Conservation (phyloP, 2,888 invertebrate genomes). For the Neelides folsomi region DNA sequence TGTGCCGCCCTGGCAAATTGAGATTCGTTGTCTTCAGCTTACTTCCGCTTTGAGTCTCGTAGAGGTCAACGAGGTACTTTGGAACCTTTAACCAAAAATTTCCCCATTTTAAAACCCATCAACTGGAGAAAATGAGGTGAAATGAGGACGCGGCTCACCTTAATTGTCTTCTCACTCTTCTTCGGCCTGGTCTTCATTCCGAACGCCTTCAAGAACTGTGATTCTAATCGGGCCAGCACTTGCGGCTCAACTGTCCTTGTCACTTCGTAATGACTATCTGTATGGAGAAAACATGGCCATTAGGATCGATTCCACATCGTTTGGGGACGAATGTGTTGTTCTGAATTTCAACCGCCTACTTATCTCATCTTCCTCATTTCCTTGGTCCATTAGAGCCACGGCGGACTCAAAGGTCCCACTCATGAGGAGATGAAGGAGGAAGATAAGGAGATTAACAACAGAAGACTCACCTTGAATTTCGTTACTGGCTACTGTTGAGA, state of each 20-base stretch:
- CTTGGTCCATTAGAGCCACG: no score
- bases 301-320: background rate
- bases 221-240: constrained; percentile 30
- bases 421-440: no score
- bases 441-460: no score
- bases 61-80: constrained; percentile 48
- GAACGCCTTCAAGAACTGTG: constrained; percentile 30
- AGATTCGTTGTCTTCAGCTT: constrained; percentile 52
- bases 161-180: constrained; percentile 10
- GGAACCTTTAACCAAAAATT: constrained; percentile 20
- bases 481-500: constrained; percentile 8
- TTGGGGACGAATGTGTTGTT: no score
- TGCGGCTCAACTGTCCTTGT: constrained; percentile 23
- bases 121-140: background rate
- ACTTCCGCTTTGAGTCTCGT: constrained; percentile 52
- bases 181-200: constrained; percentile 29
- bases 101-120: background rate
- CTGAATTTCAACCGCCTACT: no score
- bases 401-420: no score
- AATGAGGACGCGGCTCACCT: constrained; percentile 8
- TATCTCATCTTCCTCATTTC: no score
- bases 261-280: constrained; percentile 13
- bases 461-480: constrained; percentile 11
- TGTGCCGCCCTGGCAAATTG: constrained; percentile 53
- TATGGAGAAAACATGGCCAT: background rate